These are phyloP conservation scores for Drosophila parthenogenetica DNA, from an alignment of 2,888 invertebrate genomes.

Conservation along the genomic window DNA sequence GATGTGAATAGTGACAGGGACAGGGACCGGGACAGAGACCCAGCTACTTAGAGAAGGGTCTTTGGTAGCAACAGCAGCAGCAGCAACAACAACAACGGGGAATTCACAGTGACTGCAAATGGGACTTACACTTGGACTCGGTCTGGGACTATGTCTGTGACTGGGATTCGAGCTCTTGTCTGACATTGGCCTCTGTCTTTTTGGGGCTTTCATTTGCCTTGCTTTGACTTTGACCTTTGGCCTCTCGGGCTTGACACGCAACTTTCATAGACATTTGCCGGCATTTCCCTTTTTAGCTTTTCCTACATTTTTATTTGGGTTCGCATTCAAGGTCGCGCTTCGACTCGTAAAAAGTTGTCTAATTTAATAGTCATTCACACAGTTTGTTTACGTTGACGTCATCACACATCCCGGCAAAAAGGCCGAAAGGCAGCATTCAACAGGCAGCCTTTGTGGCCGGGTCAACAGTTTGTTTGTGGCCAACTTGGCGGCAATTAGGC, in stretches of 20 bases:
- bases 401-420: neutral
- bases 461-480: neutral
- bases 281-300: slow-evolving; percentile 2
- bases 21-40: slow-evolving; percentile 2
- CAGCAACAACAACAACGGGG: neutral
- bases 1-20: neutral
- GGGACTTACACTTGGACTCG: slow-evolving; percentile 6
- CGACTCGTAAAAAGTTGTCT: slow-evolving; percentile 65
- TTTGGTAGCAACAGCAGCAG: slow-evolving; percentile 6
- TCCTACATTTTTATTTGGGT: neutral
- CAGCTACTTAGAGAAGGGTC: slow-evolving; percentile 46
- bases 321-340: slow-evolving; percentile 58
- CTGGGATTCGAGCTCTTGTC: slow-evolving; percentile 54
- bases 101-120: slow-evolving; percentile 21
- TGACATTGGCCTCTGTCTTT: slow-evolving; percentile 8
- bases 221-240: slow-evolving; percentile 58
- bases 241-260: slow-evolving; percentile 53
- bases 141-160: neutral
- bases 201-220: slow-evolving; percentile 33
- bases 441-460: slow-evolving; percentile 1
- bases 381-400: slow-evolving; percentile 27
- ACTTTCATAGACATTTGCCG: slow-evolving; percentile 39
- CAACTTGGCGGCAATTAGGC: slow-evolving; percentile 19
- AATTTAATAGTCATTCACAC: slow-evolving; percentile 63
- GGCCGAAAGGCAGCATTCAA: neutral